These are phyloP conservation scores for Urophycis tenuis DNA, from an alignment of 2,797 vertebrate genomes.

Conservation along the genomic window DNA sequence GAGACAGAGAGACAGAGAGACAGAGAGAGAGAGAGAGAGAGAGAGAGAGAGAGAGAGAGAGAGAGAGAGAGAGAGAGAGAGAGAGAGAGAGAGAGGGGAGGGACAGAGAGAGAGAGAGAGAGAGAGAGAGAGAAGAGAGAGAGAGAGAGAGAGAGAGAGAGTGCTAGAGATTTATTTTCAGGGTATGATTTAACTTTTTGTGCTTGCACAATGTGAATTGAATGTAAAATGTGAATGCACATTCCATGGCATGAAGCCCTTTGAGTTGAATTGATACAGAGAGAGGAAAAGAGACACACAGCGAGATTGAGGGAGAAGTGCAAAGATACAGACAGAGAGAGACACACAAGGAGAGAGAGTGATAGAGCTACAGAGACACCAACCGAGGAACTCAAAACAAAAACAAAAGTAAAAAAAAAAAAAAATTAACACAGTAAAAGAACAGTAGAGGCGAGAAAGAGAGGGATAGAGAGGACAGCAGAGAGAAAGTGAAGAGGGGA, in stretches of 20 bases:
- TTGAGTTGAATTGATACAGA: background rate
- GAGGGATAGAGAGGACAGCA: conserved; percentile 13
- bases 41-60: conserved; percentile 21
- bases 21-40: conserved; percentile 26
- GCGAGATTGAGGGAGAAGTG: conserved; percentile 2
- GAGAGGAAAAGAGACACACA: conserved; percentile 1
- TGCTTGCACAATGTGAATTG: too few species aligned
- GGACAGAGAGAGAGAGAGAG: conserved; percentile 1
- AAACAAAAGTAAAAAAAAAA: too few species aligned
- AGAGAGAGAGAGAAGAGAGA: conserved; percentile 33
- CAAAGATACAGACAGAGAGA: conserved; percentile 14
- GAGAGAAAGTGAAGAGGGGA: conserved; percentile 30
- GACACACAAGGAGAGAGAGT: background rate
- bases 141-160: conserved; percentile 14
- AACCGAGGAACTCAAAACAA: too few species aligned
- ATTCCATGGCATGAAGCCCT: too few species aligned
- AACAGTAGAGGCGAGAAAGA: conserved; percentile 41
- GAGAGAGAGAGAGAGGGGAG: background rate
- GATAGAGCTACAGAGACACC: background rate
- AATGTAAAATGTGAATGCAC: too few species aligned
- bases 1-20: background rate
- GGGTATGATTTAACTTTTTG: too few species aligned
- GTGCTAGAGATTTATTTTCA: background rate
- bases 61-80: conserved; percentile 16
- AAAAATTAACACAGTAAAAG: too few species aligned